Evolutionary conservation across 2,888 invertebrate genomes (phyloP), one percentile per base, ranked within the genome.

Genomic region (Mechanitis mazaeus): DNA sequence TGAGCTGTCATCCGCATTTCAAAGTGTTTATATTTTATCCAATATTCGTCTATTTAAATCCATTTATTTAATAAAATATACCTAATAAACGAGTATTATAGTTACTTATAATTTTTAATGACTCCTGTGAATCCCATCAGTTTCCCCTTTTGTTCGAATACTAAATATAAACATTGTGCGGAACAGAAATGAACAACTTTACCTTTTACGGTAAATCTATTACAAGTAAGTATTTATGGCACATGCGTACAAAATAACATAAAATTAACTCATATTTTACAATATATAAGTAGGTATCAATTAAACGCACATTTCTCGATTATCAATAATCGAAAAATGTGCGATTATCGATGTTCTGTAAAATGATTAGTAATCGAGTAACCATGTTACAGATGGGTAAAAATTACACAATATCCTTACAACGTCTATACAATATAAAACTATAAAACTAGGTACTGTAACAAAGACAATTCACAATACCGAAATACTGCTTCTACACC

Each of bases 401-500:
- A 69, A 65, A 71, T 68, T 68, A 71, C 64, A 67, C 63, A 67
- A 67, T 69, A 75, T 73, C 72, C 80, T 80, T 84, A 83, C 71
- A 77, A 77, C 74, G 73, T 76, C 79, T 82, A 84, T 79, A 79
- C 75, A 77, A 79, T 83, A 82, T 76, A 84, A 84, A 83, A 82
- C 83, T 85, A 85, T 78, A 78, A 83, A 83, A 81, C 81, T 83
- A 83, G 80, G 81, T 84, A 85, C 82, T 85, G 82, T 74, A 80
- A 80, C 75, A 78, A 78, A 81, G 79, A 79, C 79, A 60, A 60
- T 65, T 78, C 78, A 85, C 81, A 81, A 81, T 83, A 81, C 76
- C 80, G 74, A 84, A 87, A 87, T 87, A 88, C 86, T 88, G 87
- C 72, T 84, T 80, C 83, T 85, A 86, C 81, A 81, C 83, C 80